Conservation (phyloP, 2,113 vertebrate genomes). For the Poeciliopsis occidentalis region DNA sequence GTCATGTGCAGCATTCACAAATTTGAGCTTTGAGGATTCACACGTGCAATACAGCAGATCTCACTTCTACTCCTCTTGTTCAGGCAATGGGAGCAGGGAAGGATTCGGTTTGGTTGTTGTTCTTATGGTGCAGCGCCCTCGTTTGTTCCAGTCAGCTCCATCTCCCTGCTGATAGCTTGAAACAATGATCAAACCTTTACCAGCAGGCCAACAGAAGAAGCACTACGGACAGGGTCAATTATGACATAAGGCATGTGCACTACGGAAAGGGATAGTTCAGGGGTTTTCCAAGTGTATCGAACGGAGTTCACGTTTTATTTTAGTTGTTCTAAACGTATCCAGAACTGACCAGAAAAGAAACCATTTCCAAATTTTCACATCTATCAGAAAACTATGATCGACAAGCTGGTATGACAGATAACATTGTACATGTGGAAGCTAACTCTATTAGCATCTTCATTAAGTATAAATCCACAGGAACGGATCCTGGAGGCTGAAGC, state of each 20-base stretch:
- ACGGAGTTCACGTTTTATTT: neutral
- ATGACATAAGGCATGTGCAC: slow-evolving; percentile 49
- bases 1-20: slow-evolving; percentile 42
- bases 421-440: too few species aligned
- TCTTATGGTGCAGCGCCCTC: slow-evolving; percentile 17
- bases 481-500: neutral
- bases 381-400: neutral
- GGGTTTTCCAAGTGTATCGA: neutral
- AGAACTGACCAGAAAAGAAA: neutral
- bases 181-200: neutral
- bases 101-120: slow-evolving; percentile 1
- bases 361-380: neutral
- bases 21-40: slow-evolving; percentile 19
- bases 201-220: slow-evolving; percentile 28
- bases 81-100: slow-evolving; percentile 29
- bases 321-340: neutral
- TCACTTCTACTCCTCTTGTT: slow-evolving; percentile 25
- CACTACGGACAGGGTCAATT: slow-evolving; percentile 6
- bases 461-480: too few species aligned
- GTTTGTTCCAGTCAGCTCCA: slow-evolving; percentile 32
- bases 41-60: slow-evolving; percentile 49
- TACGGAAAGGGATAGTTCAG: slow-evolving; percentile 18
- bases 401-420: neutral
- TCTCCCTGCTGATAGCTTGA: slow-evolving; percentile 31
- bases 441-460: too few species aligned